Evolutionary conservation across 1,140 invertebrate species (phyloP).

Genomic region (Ceratitis capitata): DNA sequence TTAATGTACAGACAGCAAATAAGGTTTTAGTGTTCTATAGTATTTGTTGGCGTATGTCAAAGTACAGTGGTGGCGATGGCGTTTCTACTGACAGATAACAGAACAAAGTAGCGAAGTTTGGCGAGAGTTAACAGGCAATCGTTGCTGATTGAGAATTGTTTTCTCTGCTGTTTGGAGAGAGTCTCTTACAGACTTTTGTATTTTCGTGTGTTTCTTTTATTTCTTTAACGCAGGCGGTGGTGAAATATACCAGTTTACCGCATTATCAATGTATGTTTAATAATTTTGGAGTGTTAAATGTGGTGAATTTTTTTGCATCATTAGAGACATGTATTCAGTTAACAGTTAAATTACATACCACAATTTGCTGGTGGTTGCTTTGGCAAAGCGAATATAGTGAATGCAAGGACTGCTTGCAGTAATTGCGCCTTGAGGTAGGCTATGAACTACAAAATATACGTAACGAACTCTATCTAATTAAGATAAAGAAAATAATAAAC

Average conservation of each 20-base stretch:
- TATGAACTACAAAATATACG: too few species aligned
- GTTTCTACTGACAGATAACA: not conserved
- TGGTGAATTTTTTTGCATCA: not conserved
- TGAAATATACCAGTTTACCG: too few species aligned
- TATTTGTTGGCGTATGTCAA: not conserved
- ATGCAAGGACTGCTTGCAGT: not conserved
- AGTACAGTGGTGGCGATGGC: not conserved
- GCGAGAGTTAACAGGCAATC: conserved; percentile 9
- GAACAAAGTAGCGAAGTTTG: not conserved
- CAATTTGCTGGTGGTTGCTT: not conserved
- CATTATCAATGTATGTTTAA: not conserved
- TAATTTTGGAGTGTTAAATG: not conserved
- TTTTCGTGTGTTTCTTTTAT: too few species aligned
- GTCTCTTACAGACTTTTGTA: not conserved
- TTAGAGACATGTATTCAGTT: not conserved
- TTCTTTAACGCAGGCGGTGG: too few species aligned
- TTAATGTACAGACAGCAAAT: not conserved
- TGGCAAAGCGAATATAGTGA: not conserved
- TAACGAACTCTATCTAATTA: too few species aligned
- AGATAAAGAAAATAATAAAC: too few species aligned
- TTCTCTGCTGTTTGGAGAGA: too few species aligned
- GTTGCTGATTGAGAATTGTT: not conserved
- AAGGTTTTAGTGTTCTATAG: too few species aligned
- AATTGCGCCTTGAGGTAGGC: conserved; percentile 12
- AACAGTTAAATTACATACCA: not conserved